Base-by-base conservation (phyloP, 2,888 invertebrate species). In the Lingula anatina region DNA sequence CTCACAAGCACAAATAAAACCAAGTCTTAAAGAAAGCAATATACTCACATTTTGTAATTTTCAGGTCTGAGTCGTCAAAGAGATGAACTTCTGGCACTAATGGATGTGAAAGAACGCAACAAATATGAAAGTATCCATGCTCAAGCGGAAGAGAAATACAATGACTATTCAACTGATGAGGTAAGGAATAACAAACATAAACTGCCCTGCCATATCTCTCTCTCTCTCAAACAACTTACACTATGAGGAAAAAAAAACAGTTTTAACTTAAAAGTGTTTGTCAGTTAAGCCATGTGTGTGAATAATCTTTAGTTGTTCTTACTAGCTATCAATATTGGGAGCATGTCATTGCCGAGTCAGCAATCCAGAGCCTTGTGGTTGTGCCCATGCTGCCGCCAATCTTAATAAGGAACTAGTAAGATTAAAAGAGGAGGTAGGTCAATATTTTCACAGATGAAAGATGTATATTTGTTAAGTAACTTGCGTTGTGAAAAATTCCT, bases 341-440 rank as follows among this genome's bases (percentile, higher is more conserved):
- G 72, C 73, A 1, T 74, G 74, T 60, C 60, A 64, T 43, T 74
- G 74, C 50, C 56, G 71, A 31, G 56, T 60, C 2, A 47, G 56
- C 4, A 49, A 56, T 26, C 64, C 66, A n/a, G 68, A 70, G 23
- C 73, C 74, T 0, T 74, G 74, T 62, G 64, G 67, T 1, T 74
- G 74, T 67, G 73, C 73, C 15, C 64, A 67, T 44, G 68, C 71
- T 42, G 73, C 71, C 9, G 72, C 70, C 21, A 63, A 65, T 44
- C 54, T 70, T n/a, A 64, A 65, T 44, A 58, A 60, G 44, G 70
- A 72, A 37, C 58, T 70, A 21, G 35, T 59, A 28, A 62, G 55
- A 48, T 50, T 65, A 24, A 63, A 60, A 54, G 63, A 65, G 50
- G 62, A 71, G 62, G 70, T 71, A 57, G 35, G 50, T 38, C 21